Percentiles rank a stretch among this genome's conserved stretches.
phyloP scores from a whole-genome alignment of 2,888 invertebrate genomes.

The Chalcosyrphus nemorum region DNA sequence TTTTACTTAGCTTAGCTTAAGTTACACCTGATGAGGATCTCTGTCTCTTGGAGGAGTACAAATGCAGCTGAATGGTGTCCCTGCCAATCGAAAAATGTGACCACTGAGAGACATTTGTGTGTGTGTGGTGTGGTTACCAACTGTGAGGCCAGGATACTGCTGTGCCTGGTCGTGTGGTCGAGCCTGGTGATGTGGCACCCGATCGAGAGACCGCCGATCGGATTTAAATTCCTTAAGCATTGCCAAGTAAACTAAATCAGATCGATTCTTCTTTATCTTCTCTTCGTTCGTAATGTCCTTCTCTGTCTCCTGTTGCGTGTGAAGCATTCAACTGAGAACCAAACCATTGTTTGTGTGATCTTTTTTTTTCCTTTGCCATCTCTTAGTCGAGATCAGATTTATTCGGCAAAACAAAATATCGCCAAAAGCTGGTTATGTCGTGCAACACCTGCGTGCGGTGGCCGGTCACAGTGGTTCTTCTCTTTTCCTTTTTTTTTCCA shows the following conservation, averaged over 20 bases:
- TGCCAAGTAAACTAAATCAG: constrained; percentile 35
- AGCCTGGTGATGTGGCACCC: constrained; percentile 36
- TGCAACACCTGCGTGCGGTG: constrained; percentile 63
- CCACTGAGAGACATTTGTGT: constrained; percentile 46
- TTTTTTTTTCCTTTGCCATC: background rate
- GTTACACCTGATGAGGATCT: constrained; percentile 48
- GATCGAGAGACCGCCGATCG: constrained; percentile 21
- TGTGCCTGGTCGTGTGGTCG: constrained; percentile 2
- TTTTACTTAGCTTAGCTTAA: constrained; percentile 23
- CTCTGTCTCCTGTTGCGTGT: constrained; percentile 20
- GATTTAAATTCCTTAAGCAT: constrained; percentile 20
- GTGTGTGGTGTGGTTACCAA: constrained; percentile 42
- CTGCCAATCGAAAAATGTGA: constrained; percentile 64
- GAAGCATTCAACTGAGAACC: background rate
- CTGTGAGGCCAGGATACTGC: constrained; percentile 50
- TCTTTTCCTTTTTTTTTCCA: background rate
- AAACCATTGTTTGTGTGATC: background rate
- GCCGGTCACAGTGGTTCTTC: background rate
- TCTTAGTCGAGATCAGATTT: constrained; percentile 18
- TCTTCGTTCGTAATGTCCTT: background rate
- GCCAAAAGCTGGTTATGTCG: constrained; percentile 10
- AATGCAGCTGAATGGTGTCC: constrained; percentile 48
- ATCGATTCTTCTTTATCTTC: constrained; percentile 1
- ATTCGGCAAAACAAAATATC: constrained; percentile 9
- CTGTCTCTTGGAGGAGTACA: background rate